Evolutionary conservation across 2,797 vertebrate species (phyloP).

Genomic region (Chrysocyon brachyurus): DNA sequence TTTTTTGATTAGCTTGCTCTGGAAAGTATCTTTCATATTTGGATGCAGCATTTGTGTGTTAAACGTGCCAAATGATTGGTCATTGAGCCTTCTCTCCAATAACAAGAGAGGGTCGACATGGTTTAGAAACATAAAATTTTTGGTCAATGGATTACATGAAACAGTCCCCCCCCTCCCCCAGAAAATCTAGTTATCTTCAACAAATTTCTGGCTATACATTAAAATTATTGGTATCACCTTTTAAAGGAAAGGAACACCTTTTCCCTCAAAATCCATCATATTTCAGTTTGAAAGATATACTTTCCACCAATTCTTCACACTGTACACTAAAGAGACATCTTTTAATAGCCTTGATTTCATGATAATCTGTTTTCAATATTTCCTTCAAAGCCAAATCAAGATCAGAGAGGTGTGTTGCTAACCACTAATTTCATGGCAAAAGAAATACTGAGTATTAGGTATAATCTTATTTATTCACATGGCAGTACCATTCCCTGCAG

Average conservation of each 20-base stretch:
- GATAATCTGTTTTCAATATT: slow-evolving; percentile 28
- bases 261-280: slow-evolving; percentile 21
- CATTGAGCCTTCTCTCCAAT: not conserved
- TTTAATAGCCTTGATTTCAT: not conserved
- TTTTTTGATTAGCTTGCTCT: not conserved
- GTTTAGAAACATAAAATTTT: slow-evolving; percentile 2
- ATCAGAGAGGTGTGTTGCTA: not conserved
- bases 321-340: not conserved
- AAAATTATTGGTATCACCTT: slow-evolving; percentile 31
- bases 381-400: not conserved
- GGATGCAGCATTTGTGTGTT: not conserved
- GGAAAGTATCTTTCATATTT: not conserved
- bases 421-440: not conserved
- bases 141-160: not conserved
- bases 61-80: not conserved
- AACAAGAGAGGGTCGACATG: not conserved
- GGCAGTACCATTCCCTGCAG: not conserved
- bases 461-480: not conserved
- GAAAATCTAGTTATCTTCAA: slow-evolving; percentile 5
- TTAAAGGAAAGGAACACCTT: not conserved
- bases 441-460: not conserved
- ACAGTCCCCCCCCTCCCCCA: not conserved
- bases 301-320: not conserved
- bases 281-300: not conserved
- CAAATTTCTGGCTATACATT: not conserved